These are phyloP conservation scores for Caenorhabditis sp. DNA, from an alignment of 2,888 invertebrate species.

Conservation along the genomic window DNA sequence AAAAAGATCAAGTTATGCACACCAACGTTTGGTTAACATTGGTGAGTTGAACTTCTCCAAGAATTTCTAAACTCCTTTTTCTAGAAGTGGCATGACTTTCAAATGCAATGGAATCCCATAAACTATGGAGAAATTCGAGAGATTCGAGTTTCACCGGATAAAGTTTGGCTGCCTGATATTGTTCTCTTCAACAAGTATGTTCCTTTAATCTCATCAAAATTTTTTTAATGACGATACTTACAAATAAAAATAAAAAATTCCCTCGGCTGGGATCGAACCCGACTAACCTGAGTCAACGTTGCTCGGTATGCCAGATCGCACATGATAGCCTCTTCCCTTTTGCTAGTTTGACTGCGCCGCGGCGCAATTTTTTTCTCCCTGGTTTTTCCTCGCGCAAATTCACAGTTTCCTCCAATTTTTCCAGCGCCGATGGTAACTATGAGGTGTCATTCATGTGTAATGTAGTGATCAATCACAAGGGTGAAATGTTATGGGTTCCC, in stretches of 20 bases:
- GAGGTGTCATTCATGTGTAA: constrained; percentile 98
- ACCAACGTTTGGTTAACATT: constrained; percentile 71
- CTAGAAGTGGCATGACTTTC: constrained; percentile 70
- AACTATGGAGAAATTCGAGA: constrained; percentile 72
- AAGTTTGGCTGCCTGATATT: constrained; percentile 74
- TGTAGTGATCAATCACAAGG: constrained; percentile 91
- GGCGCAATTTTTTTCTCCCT: too few relatives aligned
- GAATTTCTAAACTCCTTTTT: constrained; percentile 3
- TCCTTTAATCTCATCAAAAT: too few relatives aligned
- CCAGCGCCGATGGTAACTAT: constrained; percentile 98
- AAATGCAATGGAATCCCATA: constrained; percentile 73
- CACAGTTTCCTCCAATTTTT: too few relatives aligned
- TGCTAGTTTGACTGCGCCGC: too few relatives aligned
- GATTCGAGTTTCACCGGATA: constrained; percentile 71
- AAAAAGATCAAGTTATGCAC: constrained; percentile 71
- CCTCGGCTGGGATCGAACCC: too few relatives aligned
- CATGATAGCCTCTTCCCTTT: too few relatives aligned
- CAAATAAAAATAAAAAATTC: too few relatives aligned
- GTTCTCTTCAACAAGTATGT: constrained; percentile 72
- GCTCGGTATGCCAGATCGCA: too few relatives aligned
- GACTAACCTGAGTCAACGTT: too few relatives aligned
- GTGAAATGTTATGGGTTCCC: constrained; percentile 96
- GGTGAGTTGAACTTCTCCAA: constrained; percentile 12
- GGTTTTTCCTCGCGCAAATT: too few relatives aligned
- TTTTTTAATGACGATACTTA: too few relatives aligned